These are phyloP conservation scores for Aramus guarauna DNA, from an alignment of 2,113 vertebrate genomes.

Conservation along the genomic window DNA sequence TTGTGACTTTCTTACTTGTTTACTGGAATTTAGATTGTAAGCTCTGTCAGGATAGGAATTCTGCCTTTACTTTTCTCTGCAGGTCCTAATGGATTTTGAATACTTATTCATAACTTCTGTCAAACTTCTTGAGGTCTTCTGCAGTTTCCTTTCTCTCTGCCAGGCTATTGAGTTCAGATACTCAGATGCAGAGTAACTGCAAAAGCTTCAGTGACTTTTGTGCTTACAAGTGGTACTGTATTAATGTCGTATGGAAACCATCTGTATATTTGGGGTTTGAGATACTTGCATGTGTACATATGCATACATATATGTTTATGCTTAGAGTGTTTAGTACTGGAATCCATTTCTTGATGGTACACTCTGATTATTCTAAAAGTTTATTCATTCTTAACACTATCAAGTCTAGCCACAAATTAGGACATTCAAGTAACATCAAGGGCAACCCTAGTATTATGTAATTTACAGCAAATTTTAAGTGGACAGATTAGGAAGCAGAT, in stretches of 20 bases:
- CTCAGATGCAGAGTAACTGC: neutral
- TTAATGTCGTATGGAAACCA: neutral
- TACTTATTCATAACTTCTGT: neutral
- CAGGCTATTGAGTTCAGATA: neutral
- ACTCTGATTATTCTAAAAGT: neutral
- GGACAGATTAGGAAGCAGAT: neutral
- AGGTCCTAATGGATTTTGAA: neutral
- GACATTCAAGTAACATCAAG: neutral
- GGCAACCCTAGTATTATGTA: neutral
- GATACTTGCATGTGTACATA: neutral
- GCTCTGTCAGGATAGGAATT: neutral
- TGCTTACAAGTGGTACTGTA: neutral
- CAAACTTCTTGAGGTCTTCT: neutral
- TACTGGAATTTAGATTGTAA: neutral
- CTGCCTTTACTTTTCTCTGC: neutral
- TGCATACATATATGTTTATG: neutral
- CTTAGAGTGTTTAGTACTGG: neutral
- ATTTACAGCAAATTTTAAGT: neutral
- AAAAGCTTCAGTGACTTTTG: neutral
- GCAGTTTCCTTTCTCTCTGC: neutral
- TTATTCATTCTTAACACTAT: neutral
- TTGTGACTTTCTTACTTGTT: neutral
- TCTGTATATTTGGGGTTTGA: neutral
- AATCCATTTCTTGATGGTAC: neutral
- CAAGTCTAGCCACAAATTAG: neutral